A percentile compares a stretch with the other conserved stretches of the same genome.
These are phyloP conservation scores for Anolis apletophallus DNA, from an alignment of 2,797 vertebrate genomes.

Conservation along the genomic window DNA sequence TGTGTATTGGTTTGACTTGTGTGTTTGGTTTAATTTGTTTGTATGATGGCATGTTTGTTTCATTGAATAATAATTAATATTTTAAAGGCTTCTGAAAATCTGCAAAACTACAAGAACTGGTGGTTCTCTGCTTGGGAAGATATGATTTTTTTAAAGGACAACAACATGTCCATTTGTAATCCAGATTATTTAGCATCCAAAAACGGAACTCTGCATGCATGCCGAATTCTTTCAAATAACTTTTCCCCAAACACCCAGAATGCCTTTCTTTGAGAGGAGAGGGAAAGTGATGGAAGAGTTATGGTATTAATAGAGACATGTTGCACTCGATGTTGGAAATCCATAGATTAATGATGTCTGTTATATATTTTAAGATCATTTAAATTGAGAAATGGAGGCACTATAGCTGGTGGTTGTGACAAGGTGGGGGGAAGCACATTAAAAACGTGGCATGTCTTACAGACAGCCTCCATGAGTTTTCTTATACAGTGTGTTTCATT, in stretches of 20 bases:
- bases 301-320: background rate
- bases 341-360: background rate
- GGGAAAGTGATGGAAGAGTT: background rate
- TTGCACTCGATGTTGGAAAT: background rate
- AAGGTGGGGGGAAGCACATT: background rate
- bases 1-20: no score
- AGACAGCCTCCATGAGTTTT: background rate
- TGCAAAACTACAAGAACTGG: background rate
- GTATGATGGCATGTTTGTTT: no score
- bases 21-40: no score
- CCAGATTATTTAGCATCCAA: background rate
- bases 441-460: background rate
- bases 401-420: background rate
- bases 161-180: background rate
- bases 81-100: background rate
- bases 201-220: background rate
- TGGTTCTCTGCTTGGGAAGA: background rate
- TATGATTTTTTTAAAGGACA: background rate
- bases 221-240: no score
- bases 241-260: background rate
- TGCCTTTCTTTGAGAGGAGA: background rate
- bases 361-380: constrained; percentile 3
- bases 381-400: background rate
- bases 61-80: no score
- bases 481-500: background rate